A percentile compares a stretch with the other conserved stretches of the same genome.
phyloP scores from a whole-genome alignment of 1,140 invertebrate species.

The Calephelis nemesis region DNA sequence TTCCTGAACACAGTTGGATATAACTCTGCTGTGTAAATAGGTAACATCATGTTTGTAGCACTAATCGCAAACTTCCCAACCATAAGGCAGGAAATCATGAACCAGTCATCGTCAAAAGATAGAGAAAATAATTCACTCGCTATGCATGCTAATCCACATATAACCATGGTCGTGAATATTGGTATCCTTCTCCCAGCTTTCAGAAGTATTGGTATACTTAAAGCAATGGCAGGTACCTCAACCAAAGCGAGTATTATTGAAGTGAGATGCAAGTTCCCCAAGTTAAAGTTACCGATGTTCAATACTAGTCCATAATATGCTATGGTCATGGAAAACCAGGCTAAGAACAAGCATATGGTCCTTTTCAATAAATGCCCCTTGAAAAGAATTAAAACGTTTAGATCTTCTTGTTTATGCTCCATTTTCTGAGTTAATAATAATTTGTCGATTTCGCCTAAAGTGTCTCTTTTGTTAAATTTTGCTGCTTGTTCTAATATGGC shows the following conservation, averaged over 20 bases:
- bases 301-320: constrained; percentile 86
- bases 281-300: constrained; percentile 85
- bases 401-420: constrained; percentile 64
- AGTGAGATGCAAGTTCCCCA: constrained; percentile 85
- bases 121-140: constrained; percentile 79
- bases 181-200: constrained; percentile 85
- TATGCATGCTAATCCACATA: constrained; percentile 83
- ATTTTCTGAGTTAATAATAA: constrained; percentile 73
- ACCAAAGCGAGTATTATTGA: constrained; percentile 84
- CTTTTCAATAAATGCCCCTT: constrained; percentile 81
- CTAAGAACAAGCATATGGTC: constrained; percentile 83
- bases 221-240: constrained; percentile 85
- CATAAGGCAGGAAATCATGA: constrained; percentile 83
- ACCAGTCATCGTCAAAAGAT: constrained; percentile 75
- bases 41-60: constrained; percentile 85
- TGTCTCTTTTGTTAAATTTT: constrained; percentile 80
- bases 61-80: constrained; percentile 85
- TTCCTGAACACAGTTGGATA: constrained; percentile 87
- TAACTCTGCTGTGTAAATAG: constrained; percentile 86
- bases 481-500: constrained; percentile 85
- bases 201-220: constrained; percentile 85
- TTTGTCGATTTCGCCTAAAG: constrained; percentile 83
- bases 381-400: constrained; percentile 82
- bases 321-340: constrained; percentile 87
- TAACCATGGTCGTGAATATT: constrained; percentile 81